Conservation (phyloP, 1,140 invertebrate genomes). For the Samia ricini region DNA sequence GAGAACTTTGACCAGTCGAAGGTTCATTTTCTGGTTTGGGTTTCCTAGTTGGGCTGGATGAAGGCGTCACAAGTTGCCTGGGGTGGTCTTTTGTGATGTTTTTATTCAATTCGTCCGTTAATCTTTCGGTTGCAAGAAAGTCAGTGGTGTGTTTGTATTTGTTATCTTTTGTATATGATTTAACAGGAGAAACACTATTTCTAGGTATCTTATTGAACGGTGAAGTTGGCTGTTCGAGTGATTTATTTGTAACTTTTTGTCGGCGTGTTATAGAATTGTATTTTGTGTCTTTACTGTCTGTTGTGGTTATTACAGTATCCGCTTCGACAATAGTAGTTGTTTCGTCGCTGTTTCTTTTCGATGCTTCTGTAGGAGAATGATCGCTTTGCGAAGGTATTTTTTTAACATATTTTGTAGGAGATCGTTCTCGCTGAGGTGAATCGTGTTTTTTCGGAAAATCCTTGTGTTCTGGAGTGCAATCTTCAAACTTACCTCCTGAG, state of each 20-base stretch:
- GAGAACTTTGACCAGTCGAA: conserved; percentile 69
- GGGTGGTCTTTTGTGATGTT: conserved; percentile 40
- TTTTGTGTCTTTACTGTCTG: conserved; percentile 15
- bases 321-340: background rate
- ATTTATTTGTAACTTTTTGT: conserved; percentile 21
- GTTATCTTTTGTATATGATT: conserved; percentile 37
- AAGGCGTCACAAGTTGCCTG: conserved; percentile 60
- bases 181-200: conserved; percentile 38
- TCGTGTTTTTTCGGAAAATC: no score
- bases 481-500: no score
- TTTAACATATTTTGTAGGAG: conserved; percentile 1
- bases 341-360: background rate
- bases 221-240: conserved; percentile 19
- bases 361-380: background rate
- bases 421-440: background rate
- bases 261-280: conserved; percentile 24
- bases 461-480: no score
- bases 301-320: conserved; percentile 1
- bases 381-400: background rate
- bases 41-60: conserved; percentile 67
- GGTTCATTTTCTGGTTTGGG: conserved; percentile 54
- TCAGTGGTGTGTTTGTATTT: conserved; percentile 40
- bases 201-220: conserved; percentile 32
- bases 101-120: conserved; percentile 48
- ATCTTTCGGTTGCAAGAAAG: conserved; percentile 45